Percentiles rank a stretch among this genome's conserved stretches.
phyloP scores from a whole-genome alignment of 2,888 invertebrate genomes.

The Ethmia dodecea region DNA sequence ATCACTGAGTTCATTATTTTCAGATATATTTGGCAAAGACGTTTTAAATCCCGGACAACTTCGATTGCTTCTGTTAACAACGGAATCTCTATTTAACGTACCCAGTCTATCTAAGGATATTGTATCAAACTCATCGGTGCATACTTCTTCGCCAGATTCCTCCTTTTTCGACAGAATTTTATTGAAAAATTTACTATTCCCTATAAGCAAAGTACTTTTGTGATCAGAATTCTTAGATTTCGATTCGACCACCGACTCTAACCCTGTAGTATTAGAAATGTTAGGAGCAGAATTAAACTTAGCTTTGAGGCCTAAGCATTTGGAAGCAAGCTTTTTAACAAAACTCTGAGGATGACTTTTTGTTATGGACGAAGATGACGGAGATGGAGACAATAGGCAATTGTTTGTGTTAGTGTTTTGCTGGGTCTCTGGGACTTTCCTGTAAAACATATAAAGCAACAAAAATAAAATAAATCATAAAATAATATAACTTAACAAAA shows the following conservation, averaged over 20 bases:
- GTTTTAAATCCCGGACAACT: constrained; percentile 71
- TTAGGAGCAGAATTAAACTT: constrained; percentile 73
- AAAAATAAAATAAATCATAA: constrained; percentile 37
- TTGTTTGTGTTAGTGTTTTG: constrained; percentile 64
- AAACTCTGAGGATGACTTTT: constrained; percentile 67
- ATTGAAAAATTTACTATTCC: constrained; percentile 71
- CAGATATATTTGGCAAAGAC: constrained; percentile 67
- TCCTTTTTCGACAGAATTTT: constrained; percentile 67
- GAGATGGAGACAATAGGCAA: constrained; percentile 60
- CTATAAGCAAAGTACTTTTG: constrained; percentile 55
- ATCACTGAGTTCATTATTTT: constrained; percentile 63
- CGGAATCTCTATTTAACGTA: constrained; percentile 60
- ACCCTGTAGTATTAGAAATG: constrained; percentile 54
- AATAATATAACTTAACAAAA: constrained; percentile 34
- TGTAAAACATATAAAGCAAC: constrained; percentile 72
- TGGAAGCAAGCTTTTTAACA: constrained; percentile 74
- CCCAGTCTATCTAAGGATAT: constrained; percentile 66
- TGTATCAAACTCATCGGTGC: constrained; percentile 69
- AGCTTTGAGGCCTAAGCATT: constrained; percentile 71
- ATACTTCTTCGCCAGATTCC: constrained; percentile 62
- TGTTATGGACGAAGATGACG: constrained; percentile 65
- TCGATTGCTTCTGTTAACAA: constrained; percentile 65
- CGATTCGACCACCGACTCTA: constrained; percentile 53
- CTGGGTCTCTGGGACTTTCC: constrained; percentile 70
- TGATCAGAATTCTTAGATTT: constrained; percentile 46